These are phyloP conservation scores for Cryptus armator DNA, from an alignment of 2,888 invertebrate species.

Conservation along the genomic window DNA sequence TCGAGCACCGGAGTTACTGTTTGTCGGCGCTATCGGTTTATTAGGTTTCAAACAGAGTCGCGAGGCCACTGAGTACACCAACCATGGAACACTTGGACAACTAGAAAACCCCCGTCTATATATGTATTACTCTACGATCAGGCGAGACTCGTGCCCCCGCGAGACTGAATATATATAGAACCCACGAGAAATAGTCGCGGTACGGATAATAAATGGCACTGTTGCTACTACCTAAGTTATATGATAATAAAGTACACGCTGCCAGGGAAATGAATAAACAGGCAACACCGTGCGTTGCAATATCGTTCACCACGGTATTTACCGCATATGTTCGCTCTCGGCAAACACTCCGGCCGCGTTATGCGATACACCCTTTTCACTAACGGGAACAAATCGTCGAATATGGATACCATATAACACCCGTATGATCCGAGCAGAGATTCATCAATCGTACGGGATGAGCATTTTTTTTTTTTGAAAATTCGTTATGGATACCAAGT, in stretches of 20 bases:
- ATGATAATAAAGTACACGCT: slow-evolving; percentile 47
- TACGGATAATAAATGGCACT: slow-evolving; percentile 35
- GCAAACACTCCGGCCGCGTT: not conserved
- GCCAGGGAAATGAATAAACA: slow-evolving; percentile 39
- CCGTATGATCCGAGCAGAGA: not conserved
- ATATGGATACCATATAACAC: not conserved
- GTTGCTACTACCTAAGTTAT: slow-evolving; percentile 36
- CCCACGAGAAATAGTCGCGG: not conserved
- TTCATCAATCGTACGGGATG: not conserved
- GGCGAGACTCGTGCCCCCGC: not conserved
- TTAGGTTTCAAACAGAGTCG: slow-evolving; percentile 26
- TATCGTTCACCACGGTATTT: slow-evolving; percentile 28
- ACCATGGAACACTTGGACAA: not conserved
- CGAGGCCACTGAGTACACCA: too few relatives aligned
- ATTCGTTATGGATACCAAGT: too few relatives aligned
- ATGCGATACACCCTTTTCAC: not conserved
- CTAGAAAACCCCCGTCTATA: not conserved
- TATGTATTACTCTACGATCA: not conserved
- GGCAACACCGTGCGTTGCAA: slow-evolving; percentile 21
- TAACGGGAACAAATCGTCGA: slow-evolving; percentile 12
- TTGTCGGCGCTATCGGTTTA: slow-evolving; percentile 11
- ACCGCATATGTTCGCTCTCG: slow-evolving; percentile 7
- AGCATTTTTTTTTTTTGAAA: not conserved
- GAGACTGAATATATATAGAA: not conserved
- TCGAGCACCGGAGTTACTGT: slow-evolving; percentile 22